Evolutionary conservation across 2,797 vertebrate species (phyloP), one percentile per base, ranked within the genome.

Genomic region (Austrolebias charrua): DNA sequence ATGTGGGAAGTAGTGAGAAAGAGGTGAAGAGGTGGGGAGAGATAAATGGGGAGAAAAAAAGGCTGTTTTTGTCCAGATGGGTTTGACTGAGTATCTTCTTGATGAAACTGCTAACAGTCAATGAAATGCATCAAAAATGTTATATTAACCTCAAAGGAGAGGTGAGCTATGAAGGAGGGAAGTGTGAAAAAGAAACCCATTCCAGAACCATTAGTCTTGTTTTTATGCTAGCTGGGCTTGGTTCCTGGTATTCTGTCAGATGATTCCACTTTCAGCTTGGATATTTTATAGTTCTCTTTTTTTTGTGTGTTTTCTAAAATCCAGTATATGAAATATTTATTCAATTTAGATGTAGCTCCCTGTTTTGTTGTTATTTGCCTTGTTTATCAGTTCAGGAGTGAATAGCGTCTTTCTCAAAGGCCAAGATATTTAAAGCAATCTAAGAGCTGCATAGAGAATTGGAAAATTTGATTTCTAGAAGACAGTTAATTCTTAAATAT

Each of bases 91-190:
- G 84, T 80, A 66, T 86, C 75, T 90, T 71, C 63, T 75, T 60
- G 73, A 78, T 79, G 80, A 68, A 81, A 68, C 78, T 68, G 71
- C 80, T 84, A 83, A 85, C 71, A 65, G 81, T 91, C 83, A 91
- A 87, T 88, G 88, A 89, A 90, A 89, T 84, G 82, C 88, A 84
- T 88, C 85, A 75, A 64, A 77, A 77, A 85, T 82, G 83, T 88
- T 86, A 81, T 81, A 89, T 90, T 89, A 87, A 86, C 80, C 75
- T 24, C 50, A 49, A 53, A 66, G 15, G 19, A 64, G 45, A 67
- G 24, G 24, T 3, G 2, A 52, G n/a, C 63, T 57, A 43, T 65
- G 57, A 46, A 43, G 73, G 38, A 60, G n/a, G 15, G 53, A 43
- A 50, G 33, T 49, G 33, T 33, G 40, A 43, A 68, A 55, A 11